Conservation (phyloP, 2,113 vertebrate genomes). For the Antennarius striatus region DNA sequence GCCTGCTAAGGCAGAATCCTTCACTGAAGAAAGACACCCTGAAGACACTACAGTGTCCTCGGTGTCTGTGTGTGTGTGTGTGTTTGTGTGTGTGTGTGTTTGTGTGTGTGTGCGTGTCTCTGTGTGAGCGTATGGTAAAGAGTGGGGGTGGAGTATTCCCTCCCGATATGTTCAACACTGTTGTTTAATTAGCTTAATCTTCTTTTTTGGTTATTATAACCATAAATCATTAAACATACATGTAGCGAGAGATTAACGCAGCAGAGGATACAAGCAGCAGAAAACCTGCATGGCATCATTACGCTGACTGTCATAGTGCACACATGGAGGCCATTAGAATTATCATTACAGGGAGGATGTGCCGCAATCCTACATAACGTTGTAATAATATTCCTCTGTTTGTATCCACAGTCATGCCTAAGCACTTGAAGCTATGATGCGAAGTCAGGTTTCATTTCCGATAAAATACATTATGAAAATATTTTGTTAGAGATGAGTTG, state of each 20-base stretch:
- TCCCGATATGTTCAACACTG: slow-evolving; percentile 67
- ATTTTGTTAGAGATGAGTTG: slow-evolving; percentile 33
- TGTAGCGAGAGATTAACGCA: slow-evolving; percentile 67
- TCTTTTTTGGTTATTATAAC: slow-evolving; percentile 79
- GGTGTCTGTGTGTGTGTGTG: slow-evolving; percentile 1
- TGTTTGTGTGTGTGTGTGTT: slow-evolving; percentile 4
- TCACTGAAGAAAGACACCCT: slow-evolving; percentile 40
- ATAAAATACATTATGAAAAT: slow-evolving; percentile 4
- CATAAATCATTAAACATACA: slow-evolving; percentile 77
- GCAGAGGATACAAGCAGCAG: slow-evolving; percentile 48
- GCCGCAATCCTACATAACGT: slow-evolving; percentile 15
- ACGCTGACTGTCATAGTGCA: slow-evolving; percentile 52
- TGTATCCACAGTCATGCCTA: slow-evolving; percentile 10
- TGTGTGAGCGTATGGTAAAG: slow-evolving; percentile 31
- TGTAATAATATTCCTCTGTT: slow-evolving; percentile 16
- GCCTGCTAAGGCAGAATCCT: slow-evolving; percentile 40
- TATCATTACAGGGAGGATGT: slow-evolving; percentile 39
- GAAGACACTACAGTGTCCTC: slow-evolving; percentile 50
- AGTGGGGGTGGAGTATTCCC: slow-evolving; percentile 61
- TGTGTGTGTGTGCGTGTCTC: background rate
- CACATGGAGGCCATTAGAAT: slow-evolving; percentile 60
- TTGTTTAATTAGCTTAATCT: slow-evolving; percentile 79
- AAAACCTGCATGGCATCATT: slow-evolving; percentile 58
- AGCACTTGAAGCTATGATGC: background rate
- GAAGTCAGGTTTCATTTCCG: slow-evolving; percentile 22